Evolutionary conservation across 2,113 vertebrate genomes (phyloP), one percentile per base, ranked within the genome.

Genomic region (Dolichallabes microphthalmus): DNA sequence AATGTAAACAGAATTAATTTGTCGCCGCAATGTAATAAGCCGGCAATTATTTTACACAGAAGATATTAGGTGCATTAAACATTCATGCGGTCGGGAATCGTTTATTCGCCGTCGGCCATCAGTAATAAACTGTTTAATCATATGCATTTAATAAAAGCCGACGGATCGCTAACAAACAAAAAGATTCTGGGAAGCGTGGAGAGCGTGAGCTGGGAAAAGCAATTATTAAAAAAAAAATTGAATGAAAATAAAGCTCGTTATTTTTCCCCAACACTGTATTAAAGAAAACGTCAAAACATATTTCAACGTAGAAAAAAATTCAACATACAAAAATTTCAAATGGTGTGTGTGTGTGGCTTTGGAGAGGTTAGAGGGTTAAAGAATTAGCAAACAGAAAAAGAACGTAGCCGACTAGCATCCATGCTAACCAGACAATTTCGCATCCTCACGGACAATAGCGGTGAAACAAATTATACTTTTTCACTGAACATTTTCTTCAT

Each of bases 41-140:
- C 27, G 7, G 68, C 79, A 53, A 85, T 87, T 89, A 82, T 83
- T 84, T 84, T 87, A 82, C 85, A 84, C 45, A 20, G 52, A 12
- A 87, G 66, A 83, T 87, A 85, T 89, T 85, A 85, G 57, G 71
- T 63, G 85, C 86, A 85, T 89, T 80, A 89, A 89, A 89, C 32
- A 87, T 89, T 87, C 86, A 85, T 89, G 78, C 27, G 77, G 27
- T 55, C 25, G 22, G 81, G 68, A 85, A 69, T 89, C 73, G 55
- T 87, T 85, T 82, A 20, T 60, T 66, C 80, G 64, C 32, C 64
- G 76, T 61, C 66, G 80, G 74, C 74, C 22, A 25, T 83, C 85
- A 61, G 73, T 76, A 85, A 85, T 85, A 85, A 85, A 57, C 63
- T 66, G 39, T 78, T 87, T 84, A 85, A 83, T 89, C 80, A 85